Base-by-base conservation (phyloP, 2,888 invertebrate species). In the Drosophila vallismaia region DNA sequence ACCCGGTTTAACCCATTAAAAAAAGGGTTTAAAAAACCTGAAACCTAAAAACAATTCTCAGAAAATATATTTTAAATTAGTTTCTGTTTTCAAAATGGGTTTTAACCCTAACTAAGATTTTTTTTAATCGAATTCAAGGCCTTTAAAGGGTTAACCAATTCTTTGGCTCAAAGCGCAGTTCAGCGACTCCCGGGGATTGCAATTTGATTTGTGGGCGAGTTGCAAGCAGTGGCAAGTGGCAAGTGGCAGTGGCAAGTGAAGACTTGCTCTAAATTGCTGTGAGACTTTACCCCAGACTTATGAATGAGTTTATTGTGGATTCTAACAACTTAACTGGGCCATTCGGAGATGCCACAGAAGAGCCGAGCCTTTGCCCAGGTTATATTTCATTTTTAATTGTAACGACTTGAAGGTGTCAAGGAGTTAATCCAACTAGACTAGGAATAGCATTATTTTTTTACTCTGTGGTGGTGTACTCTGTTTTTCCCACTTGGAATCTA, bases 161-260 rank as follows among this genome's bases (percentile, higher is more conserved):
- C 38, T 46, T 46, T 46, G 14, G 26, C 12, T 26, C n/a, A 10
- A 56, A 36, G 40, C 66, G 44, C 45, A 46, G 55, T 48, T 55
- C 38, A 19, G 40, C 26, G 49, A 24, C 62, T 63, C 64, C 46
- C 31, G 67, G 66, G 67, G 50, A 51, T 55, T 53, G 62, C 63
- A 55, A 71, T 71, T 71, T 71, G 71, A 71, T 71, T 71, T 71
- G 71, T 71, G 63, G 71, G 51, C 70, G 49, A 53, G 50, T 38
- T 36, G 19, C 19, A 19, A 19, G 19, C 19, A 2, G 19, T 19
- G 19, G 19, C 19, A 19, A 2, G 19, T 19, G 19, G 19, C 19
- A 19, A 45, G 63, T 60, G 40, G 63, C 53, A 42, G 62, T 63
- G 63, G 44, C 56, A 52, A 70, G 59, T 53, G 71, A 56, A 71